Conservation (phyloP, 2,113 vertebrate genomes). For the Percopsis transmontana region DNA sequence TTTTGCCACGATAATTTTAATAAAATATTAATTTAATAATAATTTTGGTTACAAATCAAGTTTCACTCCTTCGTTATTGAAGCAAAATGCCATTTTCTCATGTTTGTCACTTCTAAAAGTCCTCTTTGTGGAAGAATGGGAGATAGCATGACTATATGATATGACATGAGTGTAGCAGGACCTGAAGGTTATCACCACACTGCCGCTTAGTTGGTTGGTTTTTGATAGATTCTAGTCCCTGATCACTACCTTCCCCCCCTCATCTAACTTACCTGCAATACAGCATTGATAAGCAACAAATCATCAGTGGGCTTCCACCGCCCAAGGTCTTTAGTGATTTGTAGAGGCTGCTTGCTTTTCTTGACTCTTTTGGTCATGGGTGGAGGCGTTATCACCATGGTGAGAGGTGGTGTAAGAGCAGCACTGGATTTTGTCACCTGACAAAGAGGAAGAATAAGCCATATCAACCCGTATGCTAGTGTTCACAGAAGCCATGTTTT, state of each 20-base stretch:
- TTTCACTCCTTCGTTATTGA: neutral
- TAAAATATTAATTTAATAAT: too few relatives aligned
- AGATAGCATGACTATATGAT: too few relatives aligned
- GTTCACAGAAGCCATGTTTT: too few relatives aligned
- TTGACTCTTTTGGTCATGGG: conserved; percentile 90
- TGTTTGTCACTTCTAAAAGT: too few relatives aligned
- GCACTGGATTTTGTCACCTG: conserved; percentile 87
- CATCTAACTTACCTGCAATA: conserved; percentile 83
- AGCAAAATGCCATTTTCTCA: neutral
- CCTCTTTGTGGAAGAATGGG: too few relatives aligned
- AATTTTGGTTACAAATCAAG: too few relatives aligned
- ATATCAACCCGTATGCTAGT: neutral
- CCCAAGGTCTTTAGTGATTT: conserved; percentile 93
- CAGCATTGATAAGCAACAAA: conserved; percentile 91
- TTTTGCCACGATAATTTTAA: too few relatives aligned
- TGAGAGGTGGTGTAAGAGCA: conserved; percentile 80
- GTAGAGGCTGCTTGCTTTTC: conserved; percentile 93
- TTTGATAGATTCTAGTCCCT: neutral
- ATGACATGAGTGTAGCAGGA: too few relatives aligned
- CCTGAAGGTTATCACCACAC: too few relatives aligned
- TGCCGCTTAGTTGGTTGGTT: too few relatives aligned
- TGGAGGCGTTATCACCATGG: conserved; percentile 79
- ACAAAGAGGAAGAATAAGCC: neutral
- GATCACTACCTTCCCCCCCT: too few relatives aligned
- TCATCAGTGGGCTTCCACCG: conserved; percentile 95